Base-by-base conservation (phyloP, 1,140 invertebrate species). In the Pararge aegeria region DNA sequence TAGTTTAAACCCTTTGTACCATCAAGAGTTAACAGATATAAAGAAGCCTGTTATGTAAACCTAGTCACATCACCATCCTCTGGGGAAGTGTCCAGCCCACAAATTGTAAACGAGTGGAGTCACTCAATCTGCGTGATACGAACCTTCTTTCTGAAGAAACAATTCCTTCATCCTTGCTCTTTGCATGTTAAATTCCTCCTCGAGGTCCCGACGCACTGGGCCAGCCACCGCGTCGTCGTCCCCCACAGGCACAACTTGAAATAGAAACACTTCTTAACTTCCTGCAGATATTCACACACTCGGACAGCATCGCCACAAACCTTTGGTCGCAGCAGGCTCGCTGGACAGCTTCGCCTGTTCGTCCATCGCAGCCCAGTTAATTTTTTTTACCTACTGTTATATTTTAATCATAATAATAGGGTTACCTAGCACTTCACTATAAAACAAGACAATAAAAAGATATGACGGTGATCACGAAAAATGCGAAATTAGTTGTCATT, bases 111-210 rank as follows among this genome's bases (percentile, higher is more conserved):
- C 0, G 34, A n/a, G 34, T n/a, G 13, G 5, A 12, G 1, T 15
- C 34, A 18, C 6, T 42, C 38, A 49, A 60, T 46, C 57, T 46
- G 38, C 19, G 42, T 50, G 19, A 60, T 68, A 83, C 83, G 40
- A 91, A 96, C 95, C 94, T 94, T 98, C 97, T 92, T 97, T 98
- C 78, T 97, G 96, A 64, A 97, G 91, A 89, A 95, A 98, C 9
- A 98, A 83, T 75, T 97, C 96, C 91, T 97, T 97, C 92, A 98
- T 94, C 92, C 95, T 96, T 5, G 96, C 97, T 71, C 97, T 92
- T 87, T 98, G 96, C 40, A 92, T 89, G 79, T 97, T 96, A 91
- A 97, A 98, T 80, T 97, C 96, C 68, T 95, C 94, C 73, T 95
- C 94, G 72, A 96, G 92, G 67, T 92, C 93, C 62, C 92, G 91